These are phyloP conservation scores for Tautogolabrus adspersus DNA, from an alignment of 2,113 vertebrate species.

Conservation along the genomic window DNA sequence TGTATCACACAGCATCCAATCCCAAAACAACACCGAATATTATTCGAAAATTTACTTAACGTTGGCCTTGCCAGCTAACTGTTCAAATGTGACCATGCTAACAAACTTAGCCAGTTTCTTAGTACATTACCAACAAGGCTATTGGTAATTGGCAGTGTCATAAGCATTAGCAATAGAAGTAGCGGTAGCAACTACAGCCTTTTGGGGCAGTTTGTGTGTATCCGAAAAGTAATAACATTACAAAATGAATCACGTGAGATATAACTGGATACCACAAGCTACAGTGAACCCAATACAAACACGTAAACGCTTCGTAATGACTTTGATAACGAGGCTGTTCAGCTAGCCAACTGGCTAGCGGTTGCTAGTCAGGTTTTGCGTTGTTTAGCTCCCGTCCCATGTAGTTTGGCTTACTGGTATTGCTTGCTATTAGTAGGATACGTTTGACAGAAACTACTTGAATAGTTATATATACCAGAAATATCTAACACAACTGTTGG, in stretches of 20 bases:
- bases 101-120: constrained; percentile 37
- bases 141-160: constrained; percentile 63
- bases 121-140: constrained; percentile 4
- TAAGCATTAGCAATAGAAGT: constrained; percentile 65
- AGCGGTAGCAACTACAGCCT: constrained; percentile 50
- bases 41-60: background rate
- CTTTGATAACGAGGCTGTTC: constrained; percentile 49
- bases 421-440: background rate
- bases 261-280: background rate
- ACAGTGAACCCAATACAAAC: background rate
- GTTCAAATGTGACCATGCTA: constrained; percentile 41
- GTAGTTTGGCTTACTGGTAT: too few species aligned
- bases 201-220: background rate
- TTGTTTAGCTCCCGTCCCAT: constrained; percentile 23
- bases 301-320: constrained; percentile 24
- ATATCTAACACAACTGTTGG: rapidly evolving
- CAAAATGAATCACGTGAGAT: rapidly evolving
- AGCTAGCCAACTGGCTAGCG: constrained; percentile 50
- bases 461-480: background rate
- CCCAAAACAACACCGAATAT: background rate
- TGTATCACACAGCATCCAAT: background rate
- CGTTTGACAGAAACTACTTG: rapidly evolving
- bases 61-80: background rate
- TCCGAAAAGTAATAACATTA: background rate
- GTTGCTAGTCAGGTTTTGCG: constrained; percentile 36